Evolutionary conservation across 2,888 invertebrate genomes (phyloP).

Genomic region (Carcina quercana): DNA sequence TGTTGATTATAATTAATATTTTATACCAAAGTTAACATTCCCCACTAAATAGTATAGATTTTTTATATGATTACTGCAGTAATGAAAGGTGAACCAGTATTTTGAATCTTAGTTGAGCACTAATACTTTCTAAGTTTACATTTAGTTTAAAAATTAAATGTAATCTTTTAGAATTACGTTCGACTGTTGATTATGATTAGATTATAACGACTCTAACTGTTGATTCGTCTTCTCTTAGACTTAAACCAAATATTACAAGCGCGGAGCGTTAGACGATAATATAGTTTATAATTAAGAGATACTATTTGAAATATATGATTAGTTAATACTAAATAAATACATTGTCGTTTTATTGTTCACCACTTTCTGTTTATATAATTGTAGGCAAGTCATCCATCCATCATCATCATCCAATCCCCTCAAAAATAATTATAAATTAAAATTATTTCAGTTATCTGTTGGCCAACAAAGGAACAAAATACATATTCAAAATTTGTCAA

Average conservation of each 20-base stretch:
- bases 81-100: constrained; percentile 37
- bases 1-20: constrained; percentile 73
- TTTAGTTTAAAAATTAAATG: constrained; percentile 52
- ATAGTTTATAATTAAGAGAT: constrained; percentile 68
- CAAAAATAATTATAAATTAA: too few species aligned
- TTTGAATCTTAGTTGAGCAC: constrained; percentile 42
- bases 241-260: constrained; percentile 71
- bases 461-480: too few species aligned
- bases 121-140: constrained; percentile 56
- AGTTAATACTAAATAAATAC: constrained; percentile 57
- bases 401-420: neutral
- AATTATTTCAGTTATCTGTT: too few species aligned
- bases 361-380: neutral
- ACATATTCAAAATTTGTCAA: neutral
- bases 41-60: constrained; percentile 73
- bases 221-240: constrained; percentile 66
- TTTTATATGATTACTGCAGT: constrained; percentile 30
- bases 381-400: neutral
- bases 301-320: constrained; percentile 73
- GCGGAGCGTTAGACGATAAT: constrained; percentile 66
- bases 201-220: constrained; percentile 29
- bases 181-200: constrained; percentile 48
- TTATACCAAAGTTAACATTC: constrained; percentile 86
- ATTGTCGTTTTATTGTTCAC: constrained; percentile 40
- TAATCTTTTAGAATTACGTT: constrained; percentile 58